Evolutionary conservation across 2,888 invertebrate genomes (phyloP).

Genomic region (Drosophila suboccidentalis): DNA sequence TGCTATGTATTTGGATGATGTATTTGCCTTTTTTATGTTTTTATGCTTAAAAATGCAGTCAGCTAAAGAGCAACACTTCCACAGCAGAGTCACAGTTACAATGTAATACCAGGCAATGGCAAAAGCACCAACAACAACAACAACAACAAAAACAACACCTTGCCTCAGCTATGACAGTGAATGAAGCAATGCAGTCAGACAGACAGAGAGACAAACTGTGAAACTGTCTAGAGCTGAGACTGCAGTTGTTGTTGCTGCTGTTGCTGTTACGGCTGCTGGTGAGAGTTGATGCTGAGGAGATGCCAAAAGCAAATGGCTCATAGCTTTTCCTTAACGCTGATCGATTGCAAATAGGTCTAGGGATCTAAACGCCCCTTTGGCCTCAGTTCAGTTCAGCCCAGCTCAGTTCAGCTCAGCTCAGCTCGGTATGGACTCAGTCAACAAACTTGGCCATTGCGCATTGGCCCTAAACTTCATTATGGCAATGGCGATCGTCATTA

Average conservation of each 20-base stretch:
- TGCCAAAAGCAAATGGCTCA: slow-evolving; percentile 63
- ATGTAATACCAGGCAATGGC: slow-evolving; percentile 47
- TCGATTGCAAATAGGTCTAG: slow-evolving; percentile 80
- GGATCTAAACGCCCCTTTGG: slow-evolving; percentile 72
- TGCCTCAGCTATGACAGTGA: slow-evolving; percentile 47
- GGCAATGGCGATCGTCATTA: slow-evolving; percentile 56
- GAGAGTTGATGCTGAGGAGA: slow-evolving; percentile 63
- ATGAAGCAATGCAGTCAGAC: slow-evolving; percentile 50
- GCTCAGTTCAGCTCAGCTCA: background rate
- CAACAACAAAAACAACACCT: slow-evolving; percentile 33
- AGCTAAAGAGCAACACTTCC: slow-evolving; percentile 54
- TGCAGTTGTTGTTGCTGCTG: slow-evolving; percentile 7
- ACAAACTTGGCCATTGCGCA: slow-evolving; percentile 15
- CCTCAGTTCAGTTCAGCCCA: slow-evolving; percentile 32
- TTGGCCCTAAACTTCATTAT: slow-evolving; percentile 40
- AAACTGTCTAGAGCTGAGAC: slow-evolving; percentile 28
- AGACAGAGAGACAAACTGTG: slow-evolving; percentile 27
- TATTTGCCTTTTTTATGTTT: slow-evolving; percentile 75
- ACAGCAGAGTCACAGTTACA: slow-evolving; percentile 47
- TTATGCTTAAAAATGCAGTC: slow-evolving; percentile 74
- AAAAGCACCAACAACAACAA: slow-evolving; percentile 25
- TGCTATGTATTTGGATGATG: slow-evolving; percentile 77
- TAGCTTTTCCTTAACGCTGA: slow-evolving; percentile 75
- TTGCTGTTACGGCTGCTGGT: slow-evolving; percentile 37
- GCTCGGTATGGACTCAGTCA: slow-evolving; percentile 6